Evolutionary conservation across 1,140 invertebrate genomes (phyloP).

Genomic region (Calycopis cecrops): DNA sequence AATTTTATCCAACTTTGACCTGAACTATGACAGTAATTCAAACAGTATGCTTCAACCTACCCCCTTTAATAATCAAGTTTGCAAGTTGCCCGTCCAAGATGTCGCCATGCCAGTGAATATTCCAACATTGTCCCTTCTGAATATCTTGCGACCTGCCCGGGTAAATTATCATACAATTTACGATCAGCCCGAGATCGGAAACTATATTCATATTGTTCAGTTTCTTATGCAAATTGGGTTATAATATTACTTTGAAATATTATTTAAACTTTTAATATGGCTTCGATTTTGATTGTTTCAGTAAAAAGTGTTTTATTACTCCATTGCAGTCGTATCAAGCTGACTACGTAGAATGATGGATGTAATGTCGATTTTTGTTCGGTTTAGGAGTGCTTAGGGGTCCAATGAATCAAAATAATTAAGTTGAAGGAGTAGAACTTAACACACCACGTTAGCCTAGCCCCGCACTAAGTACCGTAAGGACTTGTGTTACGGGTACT

Average conservation of each 20-base stretch:
- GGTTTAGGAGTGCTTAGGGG: too few species aligned
- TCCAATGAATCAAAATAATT: too few species aligned
- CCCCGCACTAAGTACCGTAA: too few species aligned
- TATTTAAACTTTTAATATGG: too few species aligned
- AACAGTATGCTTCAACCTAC: slow-evolving; percentile 31
- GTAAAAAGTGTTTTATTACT: too few species aligned
- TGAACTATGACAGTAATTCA: slow-evolving; percentile 41
- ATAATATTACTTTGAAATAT: not conserved
- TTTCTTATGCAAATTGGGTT: slow-evolving; percentile 7
- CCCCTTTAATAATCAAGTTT: slow-evolving; percentile 56
- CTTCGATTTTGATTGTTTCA: too few species aligned
- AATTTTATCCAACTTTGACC: slow-evolving; percentile 35
- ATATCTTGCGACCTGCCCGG: slow-evolving; percentile 41
- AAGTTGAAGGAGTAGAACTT: too few species aligned
- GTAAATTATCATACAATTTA: slow-evolving; percentile 58
- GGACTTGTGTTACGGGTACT: too few species aligned
- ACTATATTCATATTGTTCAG: slow-evolving; percentile 11
- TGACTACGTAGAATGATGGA: too few species aligned
- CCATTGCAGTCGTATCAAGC: too few species aligned
- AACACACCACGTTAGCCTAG: too few species aligned
- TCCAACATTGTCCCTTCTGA: slow-evolving; percentile 46
- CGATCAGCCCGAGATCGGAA: slow-evolving; percentile 10
- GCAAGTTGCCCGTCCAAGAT: slow-evolving; percentile 52
- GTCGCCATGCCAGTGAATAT: slow-evolving; percentile 47
- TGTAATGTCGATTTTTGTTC: too few species aligned